phyloP scores from a whole-genome alignment of 1,140 invertebrate species.

The Leptonema lineaticorne region DNA sequence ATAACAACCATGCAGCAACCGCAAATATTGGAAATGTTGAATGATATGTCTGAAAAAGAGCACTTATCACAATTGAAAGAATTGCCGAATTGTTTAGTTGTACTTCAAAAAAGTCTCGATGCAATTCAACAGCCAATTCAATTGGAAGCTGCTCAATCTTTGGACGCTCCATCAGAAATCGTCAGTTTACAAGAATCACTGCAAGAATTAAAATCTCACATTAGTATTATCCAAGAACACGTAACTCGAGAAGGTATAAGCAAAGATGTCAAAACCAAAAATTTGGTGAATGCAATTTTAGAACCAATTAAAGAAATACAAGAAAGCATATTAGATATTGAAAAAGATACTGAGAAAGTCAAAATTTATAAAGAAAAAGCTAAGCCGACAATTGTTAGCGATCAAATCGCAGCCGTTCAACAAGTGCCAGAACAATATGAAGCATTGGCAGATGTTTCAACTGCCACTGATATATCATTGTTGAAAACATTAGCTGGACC shows the following conservation, averaged over 20 bases:
- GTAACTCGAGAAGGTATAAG: conserved; percentile 2
- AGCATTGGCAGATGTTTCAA: conserved; percentile 28
- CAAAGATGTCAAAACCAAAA: conserved; percentile 29
- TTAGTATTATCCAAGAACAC: conserved; percentile 41
- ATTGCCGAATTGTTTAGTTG: conserved; percentile 45
- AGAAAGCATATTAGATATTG: conserved; percentile 4
- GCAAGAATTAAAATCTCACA: conserved; percentile 48
- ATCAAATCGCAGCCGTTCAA: conserved; percentile 7
- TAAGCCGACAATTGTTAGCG: conserved; percentile 5
- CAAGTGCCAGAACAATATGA: conserved; percentile 32
- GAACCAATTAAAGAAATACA: conserved; percentile 23
- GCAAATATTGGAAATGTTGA: conserved; percentile 46
- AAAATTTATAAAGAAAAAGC: conserved; percentile 30
- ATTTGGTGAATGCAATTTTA: conserved; percentile 18
- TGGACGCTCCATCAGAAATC: conserved; percentile 43
- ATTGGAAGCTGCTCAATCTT: conserved; percentile 44
- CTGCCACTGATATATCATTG: conserved; percentile 36
- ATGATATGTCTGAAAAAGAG: conserved; percentile 46
- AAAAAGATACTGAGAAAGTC: conserved; percentile 7
- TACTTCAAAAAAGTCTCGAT: conserved; percentile 50
- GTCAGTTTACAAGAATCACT: conserved; percentile 51
- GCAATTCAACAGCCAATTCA: conserved; percentile 45
- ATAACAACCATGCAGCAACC: conserved; percentile 47
- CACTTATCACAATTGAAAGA: conserved; percentile 48
- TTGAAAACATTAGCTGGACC: conserved; percentile 43